These are phyloP conservation scores for Felis chaus DNA, from an alignment of 2,113 vertebrate genomes.

Conservation along the genomic window DNA sequence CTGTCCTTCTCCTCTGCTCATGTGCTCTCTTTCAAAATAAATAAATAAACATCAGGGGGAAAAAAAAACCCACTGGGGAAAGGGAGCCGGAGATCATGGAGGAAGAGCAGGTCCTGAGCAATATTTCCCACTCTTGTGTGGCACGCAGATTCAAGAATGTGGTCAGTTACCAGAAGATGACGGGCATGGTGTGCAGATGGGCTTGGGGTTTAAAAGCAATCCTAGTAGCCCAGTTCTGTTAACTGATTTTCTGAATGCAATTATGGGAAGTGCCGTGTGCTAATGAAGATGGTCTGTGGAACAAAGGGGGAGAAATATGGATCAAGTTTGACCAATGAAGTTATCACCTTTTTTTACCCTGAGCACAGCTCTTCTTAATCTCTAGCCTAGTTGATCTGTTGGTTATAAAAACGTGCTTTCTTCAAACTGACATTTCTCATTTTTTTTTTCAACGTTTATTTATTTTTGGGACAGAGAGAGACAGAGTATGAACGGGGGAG, in stretches of 20 bases:
- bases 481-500: too few relatives aligned
- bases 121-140: too few relatives aligned
- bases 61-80: not conserved
- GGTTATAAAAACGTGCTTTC: constrained; percentile 5
- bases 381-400: not conserved
- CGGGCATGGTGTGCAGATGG: rapidly evolving
- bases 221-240: not conserved
- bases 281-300: not conserved
- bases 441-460: too few relatives aligned
- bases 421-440: not conserved
- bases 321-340: not conserved
- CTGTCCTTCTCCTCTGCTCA: too few relatives aligned
- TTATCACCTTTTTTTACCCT: not conserved
- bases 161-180: not conserved
- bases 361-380: not conserved
- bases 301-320: not conserved
- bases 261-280: not conserved
- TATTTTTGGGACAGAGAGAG: too few relatives aligned
- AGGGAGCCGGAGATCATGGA: not conserved
- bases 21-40: too few relatives aligned
- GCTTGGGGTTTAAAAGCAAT: not conserved
- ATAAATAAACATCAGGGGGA: too few relatives aligned
- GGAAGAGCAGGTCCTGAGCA: not conserved
- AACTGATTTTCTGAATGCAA: not conserved
- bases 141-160: not conserved